These are phyloP conservation scores for Andinoacara biseriatus DNA, from an alignment of 2,113 vertebrate genomes.

Conservation along the genomic window DNA sequence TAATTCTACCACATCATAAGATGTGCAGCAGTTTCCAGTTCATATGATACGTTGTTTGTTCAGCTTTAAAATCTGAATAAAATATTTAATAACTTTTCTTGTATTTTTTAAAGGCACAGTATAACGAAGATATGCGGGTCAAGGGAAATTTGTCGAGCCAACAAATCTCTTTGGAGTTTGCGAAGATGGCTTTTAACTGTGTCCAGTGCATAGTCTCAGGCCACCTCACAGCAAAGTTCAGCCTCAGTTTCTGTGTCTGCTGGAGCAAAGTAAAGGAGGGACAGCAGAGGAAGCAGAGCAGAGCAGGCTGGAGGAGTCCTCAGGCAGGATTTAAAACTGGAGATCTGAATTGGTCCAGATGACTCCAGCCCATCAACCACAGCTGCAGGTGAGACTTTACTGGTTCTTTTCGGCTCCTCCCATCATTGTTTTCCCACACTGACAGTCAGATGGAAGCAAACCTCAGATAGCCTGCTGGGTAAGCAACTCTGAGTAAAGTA, in stretches of 20 bases:
- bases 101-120: constrained; percentile 59
- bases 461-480: constrained; percentile 59
- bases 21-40: constrained; percentile 23
- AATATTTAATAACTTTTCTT: background rate
- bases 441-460: background rate
- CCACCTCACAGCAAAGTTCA: constrained; percentile 9
- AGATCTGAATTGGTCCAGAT: constrained; percentile 15
- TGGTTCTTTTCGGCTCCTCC: background rate
- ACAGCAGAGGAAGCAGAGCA: background rate
- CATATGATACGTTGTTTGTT: background rate
- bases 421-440: background rate
- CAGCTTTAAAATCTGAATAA: constrained; percentile 37
- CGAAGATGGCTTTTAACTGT: constrained; percentile 48
- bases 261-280: background rate
- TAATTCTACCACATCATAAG: constrained; percentile 1
- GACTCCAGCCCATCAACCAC: background rate
- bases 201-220: constrained; percentile 44
- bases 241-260: constrained; percentile 15
- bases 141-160: constrained; percentile 34
- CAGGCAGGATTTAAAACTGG: constrained; percentile 39
- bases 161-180: constrained; percentile 54
- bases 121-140: constrained; percentile 51
- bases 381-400: background rate
- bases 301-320: constrained; percentile 5
- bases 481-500: constrained; percentile 87